These are phyloP conservation scores for Sipha maydis DNA, from an alignment of 2,888 invertebrate genomes.

Conservation along the genomic window DNA sequence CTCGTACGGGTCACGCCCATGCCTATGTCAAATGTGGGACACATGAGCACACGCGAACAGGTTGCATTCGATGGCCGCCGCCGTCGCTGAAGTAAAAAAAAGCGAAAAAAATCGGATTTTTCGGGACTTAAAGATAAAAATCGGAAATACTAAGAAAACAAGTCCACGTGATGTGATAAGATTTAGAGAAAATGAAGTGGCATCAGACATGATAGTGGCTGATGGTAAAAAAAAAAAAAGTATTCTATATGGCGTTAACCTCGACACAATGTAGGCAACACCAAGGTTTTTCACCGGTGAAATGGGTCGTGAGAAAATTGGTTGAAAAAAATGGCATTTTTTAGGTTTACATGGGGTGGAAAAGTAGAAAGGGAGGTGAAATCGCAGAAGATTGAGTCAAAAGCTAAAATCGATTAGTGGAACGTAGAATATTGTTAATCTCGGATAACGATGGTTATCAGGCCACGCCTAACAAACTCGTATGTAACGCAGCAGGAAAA, in stretches of 20 bases:
- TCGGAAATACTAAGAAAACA: neutral
- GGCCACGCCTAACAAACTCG: conserved; percentile 54
- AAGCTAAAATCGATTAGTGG: neutral
- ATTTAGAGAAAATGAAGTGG: neutral
- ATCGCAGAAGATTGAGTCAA: too few relatives aligned
- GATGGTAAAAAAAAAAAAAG: neutral
- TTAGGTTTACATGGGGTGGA: too few relatives aligned
- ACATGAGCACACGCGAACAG: conserved; percentile 37
- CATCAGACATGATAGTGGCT: neutral
- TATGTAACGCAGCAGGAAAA: neutral
- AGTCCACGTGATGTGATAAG: neutral
- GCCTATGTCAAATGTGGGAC: conserved; percentile 32
- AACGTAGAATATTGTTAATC: neutral
- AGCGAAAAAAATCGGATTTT: neutral
- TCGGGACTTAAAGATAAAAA: neutral
- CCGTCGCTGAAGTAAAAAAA: neutral
- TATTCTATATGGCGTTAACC: neutral
- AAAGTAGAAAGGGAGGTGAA: too few relatives aligned
- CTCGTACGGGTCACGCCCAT: conserved; percentile 44
- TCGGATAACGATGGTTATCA: conserved; percentile 6
- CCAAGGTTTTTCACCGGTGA: neutral
- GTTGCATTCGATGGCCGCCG: conserved; percentile 4
- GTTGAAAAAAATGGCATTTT: too few relatives aligned
- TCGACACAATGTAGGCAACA: too few relatives aligned
- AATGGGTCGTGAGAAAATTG: neutral